phyloP scores from a whole-genome alignment of 2,113 vertebrate genomes.

The Gallinago media region DNA sequence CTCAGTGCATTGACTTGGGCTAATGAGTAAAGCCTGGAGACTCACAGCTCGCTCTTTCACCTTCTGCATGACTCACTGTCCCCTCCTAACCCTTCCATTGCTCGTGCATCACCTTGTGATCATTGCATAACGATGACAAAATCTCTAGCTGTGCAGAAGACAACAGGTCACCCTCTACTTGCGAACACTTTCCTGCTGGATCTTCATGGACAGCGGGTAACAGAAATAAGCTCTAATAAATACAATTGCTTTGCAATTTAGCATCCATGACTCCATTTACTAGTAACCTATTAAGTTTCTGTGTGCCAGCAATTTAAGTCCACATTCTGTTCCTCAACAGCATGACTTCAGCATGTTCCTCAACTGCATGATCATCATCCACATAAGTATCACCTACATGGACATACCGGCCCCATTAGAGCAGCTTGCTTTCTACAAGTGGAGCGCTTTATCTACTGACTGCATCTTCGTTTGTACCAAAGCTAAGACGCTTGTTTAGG shows the following conservation, averaged over 20 bases:
- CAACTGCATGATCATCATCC: neutral
- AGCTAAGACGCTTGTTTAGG: neutral
- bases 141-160: neutral
- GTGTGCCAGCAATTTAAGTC: neutral
- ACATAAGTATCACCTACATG: accelerated
- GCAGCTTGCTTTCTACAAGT: neutral
- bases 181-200: neutral
- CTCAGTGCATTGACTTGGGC: neutral
- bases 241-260: neutral
- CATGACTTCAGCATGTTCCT: neutral
- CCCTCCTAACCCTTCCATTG: neutral
- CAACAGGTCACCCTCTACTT: neutral
- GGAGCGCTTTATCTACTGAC: neutral
- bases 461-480: neutral
- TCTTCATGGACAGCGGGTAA: accelerated
- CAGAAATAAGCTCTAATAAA: neutral
- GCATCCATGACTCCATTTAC: neutral
- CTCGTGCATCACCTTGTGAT: neutral
- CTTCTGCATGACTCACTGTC: neutral
- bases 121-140: neutral
- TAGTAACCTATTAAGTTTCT: neutral
- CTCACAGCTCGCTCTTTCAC: neutral
- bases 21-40: neutral
- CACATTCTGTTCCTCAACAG: neutral
- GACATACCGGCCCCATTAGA: neutral